Evolutionary conservation across 2,113 vertebrate genomes (phyloP), one percentile per base, ranked within the genome.

Genomic region (Kryptolebias marmoratus): DNA sequence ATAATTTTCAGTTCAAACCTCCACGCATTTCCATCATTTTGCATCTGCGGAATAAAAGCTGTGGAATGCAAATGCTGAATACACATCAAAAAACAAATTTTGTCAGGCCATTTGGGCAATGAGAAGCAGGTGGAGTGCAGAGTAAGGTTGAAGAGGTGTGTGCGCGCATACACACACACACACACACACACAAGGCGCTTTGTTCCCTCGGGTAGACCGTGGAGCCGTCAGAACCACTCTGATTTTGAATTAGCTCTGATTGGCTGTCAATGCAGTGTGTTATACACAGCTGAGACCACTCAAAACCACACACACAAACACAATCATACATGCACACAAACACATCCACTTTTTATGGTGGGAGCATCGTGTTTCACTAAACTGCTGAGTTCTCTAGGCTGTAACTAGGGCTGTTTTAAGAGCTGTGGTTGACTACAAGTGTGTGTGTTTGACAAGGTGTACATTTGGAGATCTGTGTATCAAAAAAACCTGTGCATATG

Each of bases 241-340:
- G 91, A 90, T 91, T 93, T 85, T 91, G 88, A 90, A 92, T 93
- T 92, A 91, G 87, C 88, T 87, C 88, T 90, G 92, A 93, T 94
- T 93, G 90, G 89, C 88, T 91, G 89, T 91, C 93, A 93, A 91
- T 91, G 89, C 77, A 81, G 81, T 88, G 71, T 76, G 86, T 80
- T 78, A 83, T 71, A 73, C 88, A 93, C 92, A 93, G 92, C 91
- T 93, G 90, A 93, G 92, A 92, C 91, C 89, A 88, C 85, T 91
- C 86, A 80, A 84, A 82, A 75, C 68, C 39, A 73, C 75, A 53
- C 50, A 27, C n/a, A 53, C n/a, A 53, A 7, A 52, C 6, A 52
- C 16, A n/a, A 69, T 84, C 53, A 47, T 53, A 50, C 18, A 44
- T 68, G 65, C 65, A 81, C 71, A 68, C 47, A 72, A 52, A 85